phyloP scores from a whole-genome alignment of 2,888 invertebrate species.

The Ephialtes manifestator region DNA sequence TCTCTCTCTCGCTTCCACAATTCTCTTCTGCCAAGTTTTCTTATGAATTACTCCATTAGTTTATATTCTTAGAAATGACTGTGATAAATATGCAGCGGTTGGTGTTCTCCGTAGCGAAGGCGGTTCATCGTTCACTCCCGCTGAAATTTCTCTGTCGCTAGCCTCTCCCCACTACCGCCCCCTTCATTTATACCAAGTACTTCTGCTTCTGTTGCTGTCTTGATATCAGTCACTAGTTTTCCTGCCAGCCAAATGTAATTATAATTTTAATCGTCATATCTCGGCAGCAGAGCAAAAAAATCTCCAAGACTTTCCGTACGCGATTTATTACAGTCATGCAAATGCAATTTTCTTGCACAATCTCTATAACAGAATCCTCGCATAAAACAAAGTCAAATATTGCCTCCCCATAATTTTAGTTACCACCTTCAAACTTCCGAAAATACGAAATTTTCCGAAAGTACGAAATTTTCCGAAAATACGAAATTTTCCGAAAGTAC shows the following conservation, averaged over 20 bases:
- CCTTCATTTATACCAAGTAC: neutral
- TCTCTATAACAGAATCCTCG: neutral
- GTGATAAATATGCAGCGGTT: conserved; percentile 59
- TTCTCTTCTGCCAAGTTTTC: conserved; percentile 56
- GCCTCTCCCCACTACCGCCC: neutral
- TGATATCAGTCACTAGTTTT: neutral
- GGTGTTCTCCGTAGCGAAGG: conserved; percentile 6
- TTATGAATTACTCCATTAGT: conserved; percentile 65
- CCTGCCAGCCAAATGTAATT: neutral
- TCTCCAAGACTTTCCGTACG: neutral
- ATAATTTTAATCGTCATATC: neutral
- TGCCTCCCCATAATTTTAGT: too few relatives aligned
- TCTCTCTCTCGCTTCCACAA: neutral
- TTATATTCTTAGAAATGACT: conserved; percentile 48
- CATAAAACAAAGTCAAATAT: too few relatives aligned
- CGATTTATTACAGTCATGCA: neutral
- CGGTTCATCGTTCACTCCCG: conserved; percentile 43
- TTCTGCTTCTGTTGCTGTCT: neutral
- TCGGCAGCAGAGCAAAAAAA: neutral
- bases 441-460: neutral
- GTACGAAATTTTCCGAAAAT: neutral
- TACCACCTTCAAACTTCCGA: too few relatives aligned
- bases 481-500: too few relatives aligned
- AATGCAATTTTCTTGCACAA: neutral
- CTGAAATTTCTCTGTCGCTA: conserved; percentile 31